Evolutionary conservation across 2,113 vertebrate genomes (phyloP).

Genomic region (Eublepharis macularius): DNA sequence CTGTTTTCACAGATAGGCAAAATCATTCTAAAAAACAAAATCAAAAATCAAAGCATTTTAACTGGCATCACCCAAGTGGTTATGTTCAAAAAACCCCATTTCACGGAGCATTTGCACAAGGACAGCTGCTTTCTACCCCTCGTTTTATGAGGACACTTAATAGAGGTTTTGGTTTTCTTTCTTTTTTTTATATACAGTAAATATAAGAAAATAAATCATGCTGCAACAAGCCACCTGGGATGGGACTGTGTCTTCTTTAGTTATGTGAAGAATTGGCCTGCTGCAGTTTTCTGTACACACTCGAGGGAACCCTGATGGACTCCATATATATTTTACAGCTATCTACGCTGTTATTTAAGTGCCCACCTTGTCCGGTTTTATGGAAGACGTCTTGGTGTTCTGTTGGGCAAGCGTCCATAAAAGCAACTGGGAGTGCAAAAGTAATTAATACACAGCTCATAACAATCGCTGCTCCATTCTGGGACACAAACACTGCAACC

Average conservation of each 20-base stretch:
- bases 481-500: not conserved
- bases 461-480: not conserved
- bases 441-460: not conserved
- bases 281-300: slow-evolving; percentile 27
- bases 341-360: slow-evolving; percentile 63
- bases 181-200: slow-evolving; percentile 35
- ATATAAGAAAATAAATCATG: slow-evolving; percentile 18
- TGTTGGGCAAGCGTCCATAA: not conserved
- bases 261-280: not conserved
- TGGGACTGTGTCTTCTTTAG: too few species aligned
- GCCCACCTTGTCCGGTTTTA: slow-evolving; percentile 55
- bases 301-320: slow-evolving; percentile 63
- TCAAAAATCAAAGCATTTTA: not conserved
- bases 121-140: slow-evolving; percentile 36
- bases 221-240: slow-evolving; percentile 15
- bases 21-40: not conserved
- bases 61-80: slow-evolving; percentile 19
- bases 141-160: slow-evolving; percentile 27
- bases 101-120: slow-evolving; percentile 39
- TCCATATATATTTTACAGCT: slow-evolving; percentile 64
- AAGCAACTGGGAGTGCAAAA: not conserved
- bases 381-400: slow-evolving; percentile 42
- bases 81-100: slow-evolving; percentile 43
- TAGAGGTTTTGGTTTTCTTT: slow-evolving; percentile 44
- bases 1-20: slow-evolving; percentile 27